Evolutionary conservation across 1,140 invertebrate genomes (phyloP).

Genomic region (Bilobella aurantiaca): DNA sequence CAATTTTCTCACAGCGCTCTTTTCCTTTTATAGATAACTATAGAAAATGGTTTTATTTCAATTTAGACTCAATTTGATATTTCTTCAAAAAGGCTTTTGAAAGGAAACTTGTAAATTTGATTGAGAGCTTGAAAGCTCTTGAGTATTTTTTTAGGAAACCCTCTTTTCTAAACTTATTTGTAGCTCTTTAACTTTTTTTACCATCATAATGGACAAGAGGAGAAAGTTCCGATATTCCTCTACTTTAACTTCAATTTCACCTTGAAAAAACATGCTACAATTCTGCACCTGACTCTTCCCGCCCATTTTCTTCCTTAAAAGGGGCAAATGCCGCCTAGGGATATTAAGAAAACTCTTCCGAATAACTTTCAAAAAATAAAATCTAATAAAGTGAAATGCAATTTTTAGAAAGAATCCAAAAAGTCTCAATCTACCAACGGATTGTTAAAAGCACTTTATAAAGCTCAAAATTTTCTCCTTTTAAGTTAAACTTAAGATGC

Average conservation of each 20-base stretch:
- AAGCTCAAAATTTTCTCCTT: too few relatives aligned
- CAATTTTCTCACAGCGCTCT: slow-evolving; percentile 1
- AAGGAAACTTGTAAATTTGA: slow-evolving; percentile 33
- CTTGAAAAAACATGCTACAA: neutral
- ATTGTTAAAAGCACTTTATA: too few relatives aligned
- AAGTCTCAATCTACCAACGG: too few relatives aligned
- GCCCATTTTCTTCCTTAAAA: neutral
- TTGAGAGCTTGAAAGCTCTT: slow-evolving; percentile 14
- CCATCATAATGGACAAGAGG: neutral
- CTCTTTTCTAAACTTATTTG: neutral
- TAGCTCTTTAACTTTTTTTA: slow-evolving; percentile 4
- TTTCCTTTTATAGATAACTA: neutral
- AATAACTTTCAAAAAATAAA: too few relatives aligned
- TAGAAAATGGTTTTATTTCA: slow-evolving; percentile 35
- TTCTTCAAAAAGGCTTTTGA: slow-evolving; percentile 2
- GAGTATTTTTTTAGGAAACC: neutral
- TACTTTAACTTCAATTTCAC: neutral
- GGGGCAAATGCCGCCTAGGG: neutral
- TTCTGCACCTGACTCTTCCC: neutral
- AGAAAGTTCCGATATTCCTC: neutral
- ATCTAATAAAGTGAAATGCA: too few relatives aligned
- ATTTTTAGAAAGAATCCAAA: too few relatives aligned
- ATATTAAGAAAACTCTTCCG: slow-evolving; percentile 7
- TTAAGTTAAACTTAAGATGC: too few relatives aligned
- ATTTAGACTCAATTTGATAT: slow-evolving; percentile 33